A percentile compares a stretch with the other conserved stretches of the same genome.
Conservation (phyloP, 1,140 invertebrate genomes). For the Luehdorfia chinensis region DNA sequence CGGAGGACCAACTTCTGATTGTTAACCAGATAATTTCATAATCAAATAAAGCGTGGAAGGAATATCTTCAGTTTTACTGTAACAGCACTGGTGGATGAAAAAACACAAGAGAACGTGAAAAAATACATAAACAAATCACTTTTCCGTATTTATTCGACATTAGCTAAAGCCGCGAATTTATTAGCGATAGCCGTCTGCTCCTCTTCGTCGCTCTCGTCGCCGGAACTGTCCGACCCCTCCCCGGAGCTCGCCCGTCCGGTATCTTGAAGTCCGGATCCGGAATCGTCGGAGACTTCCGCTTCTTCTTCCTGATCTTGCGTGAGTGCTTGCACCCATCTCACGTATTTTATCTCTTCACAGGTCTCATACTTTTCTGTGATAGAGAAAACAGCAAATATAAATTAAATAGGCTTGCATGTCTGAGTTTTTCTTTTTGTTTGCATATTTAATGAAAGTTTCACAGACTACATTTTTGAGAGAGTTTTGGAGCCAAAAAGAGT, state of each 20-base stretch:
- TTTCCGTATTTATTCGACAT: constrained; percentile 21
- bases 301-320: constrained; percentile 38
- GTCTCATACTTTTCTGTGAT: constrained; percentile 76
- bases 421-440: no score
- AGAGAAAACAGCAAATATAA: constrained; percentile 16
- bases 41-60: no score
- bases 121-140: constrained; percentile 9
- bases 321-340: constrained; percentile 82
- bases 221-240: constrained; percentile 46
- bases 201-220: constrained; percentile 20
- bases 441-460: no score
- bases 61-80: no score
- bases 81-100: no score
- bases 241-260: constrained; percentile 79
- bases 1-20: no score
- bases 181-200: constrained; percentile 40
- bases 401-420: no score
- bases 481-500: no score
- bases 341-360: constrained; percentile 78
- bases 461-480: no score
- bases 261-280: constrained; percentile 16
- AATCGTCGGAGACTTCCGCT: neutral
- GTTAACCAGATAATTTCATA: no score
- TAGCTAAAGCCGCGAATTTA: constrained; percentile 49
- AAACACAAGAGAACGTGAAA: no score